These are phyloP conservation scores for Neoarius graeffei DNA, from an alignment of 2,113 vertebrate genomes.

Conservation along the genomic window DNA sequence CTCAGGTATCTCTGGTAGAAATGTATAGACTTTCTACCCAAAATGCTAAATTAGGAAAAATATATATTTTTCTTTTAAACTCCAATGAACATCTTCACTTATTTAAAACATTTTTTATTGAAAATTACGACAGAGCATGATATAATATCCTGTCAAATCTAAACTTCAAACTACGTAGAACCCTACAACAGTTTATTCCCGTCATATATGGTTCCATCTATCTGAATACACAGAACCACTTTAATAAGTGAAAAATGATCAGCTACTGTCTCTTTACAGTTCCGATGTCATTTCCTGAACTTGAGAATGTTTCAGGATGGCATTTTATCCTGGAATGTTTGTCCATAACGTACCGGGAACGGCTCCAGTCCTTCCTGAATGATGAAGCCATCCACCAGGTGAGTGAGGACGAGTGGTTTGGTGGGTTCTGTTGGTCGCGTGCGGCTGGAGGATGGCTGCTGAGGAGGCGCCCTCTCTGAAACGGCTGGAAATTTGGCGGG, in stretches of 20 bases:
- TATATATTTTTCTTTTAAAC: not conserved
- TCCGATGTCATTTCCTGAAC: not conserved
- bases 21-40: not conserved
- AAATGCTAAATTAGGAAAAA: not conserved
- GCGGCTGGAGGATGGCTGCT: slow-evolving; percentile 50
- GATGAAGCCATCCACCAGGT: slow-evolving; percentile 96
- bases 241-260: not conserved
- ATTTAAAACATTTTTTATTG: not conserved
- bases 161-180: not conserved
- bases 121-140: not conserved
- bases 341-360: slow-evolving; percentile 82
- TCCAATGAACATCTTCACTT: not conserved
- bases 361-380: slow-evolving; percentile 96
- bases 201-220: not conserved
- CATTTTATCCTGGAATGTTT: not conserved
- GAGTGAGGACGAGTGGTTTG: slow-evolving; percentile 78
- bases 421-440: slow-evolving; percentile 8
- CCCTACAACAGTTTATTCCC: not conserved
- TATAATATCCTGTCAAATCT: not conserved
- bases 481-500: slow-evolving; percentile 63
- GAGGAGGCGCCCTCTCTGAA: slow-evolving; percentile 11
- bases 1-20: not conserved
- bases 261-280: not conserved
- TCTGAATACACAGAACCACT: not conserved
- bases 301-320: not conserved